phyloP scores from a whole-genome alignment of 30 jellyfish, hydroid and myxozoan species.

The Haliclystus octoradiatus region DNA sequence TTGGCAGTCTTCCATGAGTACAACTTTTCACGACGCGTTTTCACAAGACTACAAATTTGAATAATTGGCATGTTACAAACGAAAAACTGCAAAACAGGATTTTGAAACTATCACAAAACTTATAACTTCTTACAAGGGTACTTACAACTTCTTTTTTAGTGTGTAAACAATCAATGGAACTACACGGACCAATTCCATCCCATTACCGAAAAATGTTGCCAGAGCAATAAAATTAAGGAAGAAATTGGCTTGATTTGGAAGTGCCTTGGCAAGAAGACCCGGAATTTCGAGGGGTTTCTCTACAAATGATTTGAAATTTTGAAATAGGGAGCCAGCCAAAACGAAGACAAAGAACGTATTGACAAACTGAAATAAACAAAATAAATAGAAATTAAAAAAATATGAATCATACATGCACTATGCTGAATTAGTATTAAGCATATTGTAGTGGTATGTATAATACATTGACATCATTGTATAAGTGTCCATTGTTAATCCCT shows the following conservation, averaged over 20 bases:
- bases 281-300: constrained; percentile 51
- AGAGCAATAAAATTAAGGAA: constrained; percentile 55
- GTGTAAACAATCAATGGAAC: constrained; percentile 20
- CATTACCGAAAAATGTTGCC: constrained; percentile 61
- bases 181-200: constrained; percentile 56
- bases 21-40: constrained; percentile 52
- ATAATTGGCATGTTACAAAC: too few relatives aligned
- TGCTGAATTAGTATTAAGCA: background rate
- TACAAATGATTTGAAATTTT: constrained; percentile 23
- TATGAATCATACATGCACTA: background rate
- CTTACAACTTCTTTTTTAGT: constrained; percentile 28
- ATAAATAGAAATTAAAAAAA: background rate
- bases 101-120: background rate
- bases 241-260: constrained; percentile 87
- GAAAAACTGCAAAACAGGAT: background rate
- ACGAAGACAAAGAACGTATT: constrained; percentile 86
- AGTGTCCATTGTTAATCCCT: background rate
- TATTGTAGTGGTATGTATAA: background rate
- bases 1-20: constrained; percentile 85
- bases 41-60: constrained; percentile 60
- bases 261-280: constrained; percentile 44
- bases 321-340: constrained; percentile 70
- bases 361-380: constrained; percentile 51
- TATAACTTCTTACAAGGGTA: background rate
- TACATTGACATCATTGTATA: too few relatives aligned